Evolutionary conservation across 2,797 vertebrate genomes (phyloP), one percentile per base, ranked within the genome.

Genomic region (Enteromius argenteus): DNA sequence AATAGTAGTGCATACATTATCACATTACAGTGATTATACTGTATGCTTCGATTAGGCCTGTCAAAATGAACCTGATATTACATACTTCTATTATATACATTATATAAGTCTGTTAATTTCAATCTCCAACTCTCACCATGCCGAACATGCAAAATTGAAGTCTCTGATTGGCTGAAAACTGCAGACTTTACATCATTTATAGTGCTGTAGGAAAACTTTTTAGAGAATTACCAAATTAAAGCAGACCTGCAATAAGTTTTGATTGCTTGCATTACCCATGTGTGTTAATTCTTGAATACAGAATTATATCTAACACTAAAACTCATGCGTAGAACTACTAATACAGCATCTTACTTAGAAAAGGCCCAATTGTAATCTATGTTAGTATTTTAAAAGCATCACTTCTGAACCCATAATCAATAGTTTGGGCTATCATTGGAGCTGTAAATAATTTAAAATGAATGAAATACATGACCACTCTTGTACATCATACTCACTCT

Each of bases 401-500:
- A 30, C 58, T 62, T 62, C 23, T 6, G 23, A 62, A 60, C 4
- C 56, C 11, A 4, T 23, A 58, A 58, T 9, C 9, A 37, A 37
- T 37, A 60, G n/a, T 60, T 11, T 23, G 9, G 53, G 53, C 21
- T 58, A 10, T 58, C 10, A 23, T 3, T 32, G 15, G 17, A 66
- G 30, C 64, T 35, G 23, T 62, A 30, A 62, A 62, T 30, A 62
- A 30, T 53, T 53, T 53, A 0, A 7, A 8, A 27, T 5, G 30
- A 67, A 67, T 2, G 19, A 8, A 11, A 49, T 37, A 32, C 21
- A 42, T 35, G 19, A 66, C 7, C 19, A 21, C 10, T 23, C 23
- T 9, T 30, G 3, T 58, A 30, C 23, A 39, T 58, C 27, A 19
- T 69, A 92, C 96, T 97, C 91, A 99, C 98, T 94, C 97, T 94